Base-by-base conservation (phyloP, 2,113 vertebrate species). In the Charadrius vociferus region DNA sequence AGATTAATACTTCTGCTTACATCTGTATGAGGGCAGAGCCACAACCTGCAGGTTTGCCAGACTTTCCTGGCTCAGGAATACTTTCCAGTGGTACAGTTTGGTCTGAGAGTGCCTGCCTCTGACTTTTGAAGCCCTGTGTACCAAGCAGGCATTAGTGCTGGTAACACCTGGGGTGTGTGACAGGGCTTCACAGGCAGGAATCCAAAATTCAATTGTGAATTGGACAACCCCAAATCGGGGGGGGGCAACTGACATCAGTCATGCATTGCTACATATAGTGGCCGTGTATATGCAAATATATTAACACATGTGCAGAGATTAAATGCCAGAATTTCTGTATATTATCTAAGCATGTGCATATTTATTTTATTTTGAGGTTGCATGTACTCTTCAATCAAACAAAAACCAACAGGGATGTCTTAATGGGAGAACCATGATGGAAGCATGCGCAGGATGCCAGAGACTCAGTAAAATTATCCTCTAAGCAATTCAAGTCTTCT, bases 401-500 rank as follows among this genome's bases (percentile, higher is more conserved):
- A 58, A 37, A 94, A 93, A 16, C 2, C 26, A 93, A 36, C 24
- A 45, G 12, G 36, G 8, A 34, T 80, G 21, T 61, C 84, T 93
- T 77, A 70, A 4, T 79, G 78, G 58, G 39, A 81, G 19, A 85
- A 53, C 32, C 34, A 50, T 26, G 29, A 81, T 22, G 29, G 61
- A 83, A 81, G 61, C 6, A 70, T 11, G 4, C 66, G 37, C 20
- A n/a, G 58, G n/a, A 55, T 86, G n/a, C 91, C 71, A 49, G 87
- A 95, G 74, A 87, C 39, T 67, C 10, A 81, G 55, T 30, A 62
- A 95, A 96, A 96, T 90, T 88, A 73, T 75, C 39, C 66, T 87
- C 45, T 63, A 70, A 88, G 93, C 50, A 90, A 86, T 81, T 88
- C 17, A 50, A 77, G 47, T 66, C 72, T 82, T 91, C 78, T 52